Evolutionary conservation across 2,113 vertebrate species (phyloP).

Genomic region (Rhynchopsitta pachyrhyncha): DNA sequence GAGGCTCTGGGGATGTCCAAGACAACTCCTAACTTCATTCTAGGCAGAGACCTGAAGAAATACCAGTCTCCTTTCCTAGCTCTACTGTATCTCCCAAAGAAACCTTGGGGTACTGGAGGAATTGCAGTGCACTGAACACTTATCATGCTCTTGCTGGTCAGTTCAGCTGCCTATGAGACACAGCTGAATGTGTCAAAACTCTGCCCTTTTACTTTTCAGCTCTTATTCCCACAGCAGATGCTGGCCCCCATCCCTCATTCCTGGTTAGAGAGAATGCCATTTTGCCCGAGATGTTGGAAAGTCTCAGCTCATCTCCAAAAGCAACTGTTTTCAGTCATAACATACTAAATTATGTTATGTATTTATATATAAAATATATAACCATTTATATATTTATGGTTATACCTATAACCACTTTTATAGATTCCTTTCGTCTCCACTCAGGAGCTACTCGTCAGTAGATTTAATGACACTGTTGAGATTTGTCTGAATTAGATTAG

Average conservation of each 20-base stretch:
- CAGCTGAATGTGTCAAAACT: neutral
- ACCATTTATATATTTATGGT: neutral
- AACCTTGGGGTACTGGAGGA: neutral
- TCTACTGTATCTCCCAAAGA: neutral
- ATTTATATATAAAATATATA: neutral
- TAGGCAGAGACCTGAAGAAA: neutral
- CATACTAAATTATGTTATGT: neutral
- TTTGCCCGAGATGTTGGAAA: neutral
- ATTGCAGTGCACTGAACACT: neutral
- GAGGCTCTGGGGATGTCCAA: neutral
- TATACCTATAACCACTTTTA: neutral
- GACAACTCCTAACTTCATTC: neutral
- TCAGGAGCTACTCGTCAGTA: neutral
- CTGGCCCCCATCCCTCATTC: neutral
- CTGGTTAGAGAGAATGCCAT: neutral
- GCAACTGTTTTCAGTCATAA: neutral
- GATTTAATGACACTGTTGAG: neutral
- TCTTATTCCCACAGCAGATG: neutral
- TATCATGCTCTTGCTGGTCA: neutral
- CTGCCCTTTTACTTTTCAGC: neutral
- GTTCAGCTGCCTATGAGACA: fast-evolving
- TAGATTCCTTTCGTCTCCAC: fast-evolving
- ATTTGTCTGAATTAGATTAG: neutral
- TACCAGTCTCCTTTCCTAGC: neutral
- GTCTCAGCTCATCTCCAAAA: neutral